Conservation (phyloP, 1,140 invertebrate species). For the Penaeus chinensis region DNA sequence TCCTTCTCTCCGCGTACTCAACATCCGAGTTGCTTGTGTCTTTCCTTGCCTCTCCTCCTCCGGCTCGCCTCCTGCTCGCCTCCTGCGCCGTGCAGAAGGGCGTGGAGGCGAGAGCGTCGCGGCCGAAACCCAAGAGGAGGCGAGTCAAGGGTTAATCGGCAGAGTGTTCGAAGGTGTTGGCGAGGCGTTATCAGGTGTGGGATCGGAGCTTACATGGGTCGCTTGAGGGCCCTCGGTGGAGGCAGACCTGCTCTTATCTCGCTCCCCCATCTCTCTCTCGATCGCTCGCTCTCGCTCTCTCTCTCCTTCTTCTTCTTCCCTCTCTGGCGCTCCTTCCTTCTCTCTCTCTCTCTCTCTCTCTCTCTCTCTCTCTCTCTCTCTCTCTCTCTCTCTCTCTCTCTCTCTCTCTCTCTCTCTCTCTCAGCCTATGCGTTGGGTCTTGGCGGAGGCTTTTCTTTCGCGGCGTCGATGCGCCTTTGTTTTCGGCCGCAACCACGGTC, state of each 20-base stretch:
- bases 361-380: not conserved
- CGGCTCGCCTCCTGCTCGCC: not conserved
- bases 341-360: too few species aligned
- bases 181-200: slow-evolving; percentile 30
- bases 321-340: too few species aligned
- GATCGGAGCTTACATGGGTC: slow-evolving; percentile 26
- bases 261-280: not conserved
- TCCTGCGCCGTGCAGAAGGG: not conserved
- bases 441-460: slow-evolving; percentile 29
- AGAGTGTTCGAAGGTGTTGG: slow-evolving; percentile 35
- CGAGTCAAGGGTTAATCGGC: slow-evolving; percentile 26
- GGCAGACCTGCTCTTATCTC: too few species aligned
- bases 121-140: not conserved
- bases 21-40: not conserved
- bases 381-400: too few species aligned
- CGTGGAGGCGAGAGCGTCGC: not conserved
- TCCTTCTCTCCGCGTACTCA: not conserved
- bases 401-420: not conserved
- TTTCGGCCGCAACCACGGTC: too few species aligned
- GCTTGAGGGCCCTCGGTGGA: not conserved
- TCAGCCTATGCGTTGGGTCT: not conserved
- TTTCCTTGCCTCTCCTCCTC: too few species aligned
- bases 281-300: too few species aligned
- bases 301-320: too few species aligned
- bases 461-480: too few species aligned